Percentiles rank a stretch among this genome's conserved stretches.
These are phyloP conservation scores for Dallia pectoralis DNA, from an alignment of 2,797 vertebrate species.

Conservation along the genomic window DNA sequence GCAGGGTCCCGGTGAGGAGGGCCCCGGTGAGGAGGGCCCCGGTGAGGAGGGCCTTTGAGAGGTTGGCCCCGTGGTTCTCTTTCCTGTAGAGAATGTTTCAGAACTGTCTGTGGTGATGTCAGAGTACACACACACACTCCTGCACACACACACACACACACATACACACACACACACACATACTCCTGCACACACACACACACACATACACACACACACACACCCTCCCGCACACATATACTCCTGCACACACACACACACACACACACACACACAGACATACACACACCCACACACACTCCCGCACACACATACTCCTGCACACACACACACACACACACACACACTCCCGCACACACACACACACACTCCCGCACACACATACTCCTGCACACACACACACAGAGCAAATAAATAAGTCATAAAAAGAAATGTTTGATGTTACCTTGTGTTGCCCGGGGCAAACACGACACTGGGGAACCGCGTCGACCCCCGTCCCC, in stretches of 20 bases:
- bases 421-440: conserved; percentile 73
- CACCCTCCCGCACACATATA: no score
- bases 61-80: conserved; percentile 29
- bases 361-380: conserved; percentile 20
- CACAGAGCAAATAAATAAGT: conserved; percentile 65
- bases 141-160: not conserved
- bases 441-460: conserved; percentile 73
- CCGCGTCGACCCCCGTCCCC: conserved; percentile 41
- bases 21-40: conserved; percentile 36
- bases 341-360: conserved; percentile 30
- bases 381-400: not conserved
- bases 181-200: not conserved
- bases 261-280: not conserved
- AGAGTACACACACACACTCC: conserved; percentile 39
- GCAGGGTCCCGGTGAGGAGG: no score
- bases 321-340: conserved; percentile 31
- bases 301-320: conserved; percentile 21
- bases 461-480: conserved; percentile 70
- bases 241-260: not conserved
- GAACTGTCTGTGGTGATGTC: conserved; percentile 42
- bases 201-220: not conserved
- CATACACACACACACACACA: not conserved
- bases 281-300: not conserved
- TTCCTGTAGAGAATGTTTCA: conserved; percentile 18
- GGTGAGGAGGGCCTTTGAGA: conserved; percentile 34